Evolutionary conservation across 1,140 invertebrate genomes (phyloP).

Genomic region (Bombus picipes): DNA sequence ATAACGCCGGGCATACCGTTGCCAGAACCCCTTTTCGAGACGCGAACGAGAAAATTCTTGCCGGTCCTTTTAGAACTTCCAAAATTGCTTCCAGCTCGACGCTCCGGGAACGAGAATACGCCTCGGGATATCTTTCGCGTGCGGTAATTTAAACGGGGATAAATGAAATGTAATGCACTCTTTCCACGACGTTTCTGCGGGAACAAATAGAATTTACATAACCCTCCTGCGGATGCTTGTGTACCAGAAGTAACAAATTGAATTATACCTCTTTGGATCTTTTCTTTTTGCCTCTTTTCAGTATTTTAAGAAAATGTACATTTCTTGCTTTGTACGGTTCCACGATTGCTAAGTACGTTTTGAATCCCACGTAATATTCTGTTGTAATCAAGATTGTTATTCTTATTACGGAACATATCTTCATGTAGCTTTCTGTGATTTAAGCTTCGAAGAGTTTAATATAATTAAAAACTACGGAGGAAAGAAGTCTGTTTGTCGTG

Average conservation of each 20-base stretch:
- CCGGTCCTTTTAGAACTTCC: background rate
- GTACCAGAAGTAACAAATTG: background rate
- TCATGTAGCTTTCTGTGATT: background rate
- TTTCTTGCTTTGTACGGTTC: too few relatives aligned
- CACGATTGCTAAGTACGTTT: too few relatives aligned
- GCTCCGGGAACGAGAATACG: slow-evolving; percentile 1
- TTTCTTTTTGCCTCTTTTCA: background rate
- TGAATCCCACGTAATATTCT: too few relatives aligned
- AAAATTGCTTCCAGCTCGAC: slow-evolving; percentile 33
- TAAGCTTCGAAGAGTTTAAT: background rate
- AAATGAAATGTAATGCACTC: slow-evolving; percentile 35
- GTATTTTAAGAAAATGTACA: too few relatives aligned
- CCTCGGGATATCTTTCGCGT: slow-evolving; percentile 9
- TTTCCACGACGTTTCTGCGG: background rate
- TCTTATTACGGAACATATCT: background rate
- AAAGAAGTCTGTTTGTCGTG: background rate
- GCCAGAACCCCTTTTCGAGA: background rate
- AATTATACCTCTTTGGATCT: background rate
- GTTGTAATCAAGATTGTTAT: background rate
- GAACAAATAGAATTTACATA: slow-evolving; percentile 35
- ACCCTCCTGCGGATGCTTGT: background rate
- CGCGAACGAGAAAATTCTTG: slow-evolving; percentile 10
- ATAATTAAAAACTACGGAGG: background rate
- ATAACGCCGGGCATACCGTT: background rate
- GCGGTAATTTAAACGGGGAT: slow-evolving; percentile 26